Evolutionary conservation across 2,113 vertebrate genomes (phyloP), one percentile per base, ranked within the genome.

Genomic region (Lamprotornis superbus): DNA sequence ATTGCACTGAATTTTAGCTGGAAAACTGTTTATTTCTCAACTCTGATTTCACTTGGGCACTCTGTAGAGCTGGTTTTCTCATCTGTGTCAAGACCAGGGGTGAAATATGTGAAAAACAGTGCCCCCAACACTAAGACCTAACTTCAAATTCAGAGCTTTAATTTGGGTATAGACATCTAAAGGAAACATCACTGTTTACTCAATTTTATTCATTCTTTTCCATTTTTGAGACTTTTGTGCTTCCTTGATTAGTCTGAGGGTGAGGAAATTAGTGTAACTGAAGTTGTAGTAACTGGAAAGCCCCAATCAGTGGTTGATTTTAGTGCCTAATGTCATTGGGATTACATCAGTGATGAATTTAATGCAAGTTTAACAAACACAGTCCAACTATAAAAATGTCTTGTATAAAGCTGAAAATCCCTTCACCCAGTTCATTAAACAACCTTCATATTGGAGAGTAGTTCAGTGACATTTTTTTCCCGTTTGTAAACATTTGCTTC

Each of bases 291-390:
- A 70, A 65, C 37, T 40, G 30, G 18, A 52, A 60, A 78, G 22
- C 44, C 68, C 37, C 25, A 83, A 11, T 30, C 53, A 40, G 18
- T 50, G 31, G 50, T 37, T 57, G 21, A 15, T 90, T 74, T 55
- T 46, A 12, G 4, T 53, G 40, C 52, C 39, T 85, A 78, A 71
- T 75, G 61, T 82, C 19, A 49, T 28, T 68, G 18, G 56, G 52
- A 81, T 96, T 83, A 80, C 33, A 74, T 6, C 37, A 49, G n/a
- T 17, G 19, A 60, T 47, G 6, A 95, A 92, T 77, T 90, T 83
- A 94, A 79, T 63, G 64, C 18, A 70, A 57, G 42, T 74, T 92
- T 92, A 83, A 76, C 73, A 89, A 83, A 80, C 56, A 57, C 37
- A 89, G 77, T 33, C 64, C 63, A 74, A 28, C 61, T 56, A 81